Percentiles rank a stretch among this genome's conserved stretches.
These are phyloP conservation scores for Hippoglossus hippoglossus DNA, from an alignment of 2,797 vertebrate species.

Conservation along the genomic window DNA sequence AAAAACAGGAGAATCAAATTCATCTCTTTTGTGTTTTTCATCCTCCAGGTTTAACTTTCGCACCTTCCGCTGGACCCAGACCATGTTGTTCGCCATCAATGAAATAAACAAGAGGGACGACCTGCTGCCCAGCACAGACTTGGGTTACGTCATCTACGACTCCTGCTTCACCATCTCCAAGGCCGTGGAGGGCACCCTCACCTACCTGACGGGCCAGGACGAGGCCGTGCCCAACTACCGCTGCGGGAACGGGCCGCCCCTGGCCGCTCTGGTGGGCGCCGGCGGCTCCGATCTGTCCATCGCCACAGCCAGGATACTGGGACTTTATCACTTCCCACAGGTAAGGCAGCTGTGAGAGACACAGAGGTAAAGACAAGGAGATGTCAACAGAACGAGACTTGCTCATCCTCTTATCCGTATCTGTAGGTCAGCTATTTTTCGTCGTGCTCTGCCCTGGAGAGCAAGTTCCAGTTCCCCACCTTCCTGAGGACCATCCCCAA, in stretches of 20 bases:
- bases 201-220: conserved; percentile 89
- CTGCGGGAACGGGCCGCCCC: conserved; percentile 83
- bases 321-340: conserved; percentile 90
- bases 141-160: conserved; percentile 90
- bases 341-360: conserved; percentile 59
- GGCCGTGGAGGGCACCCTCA: conserved; percentile 87
- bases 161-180: conserved; percentile 91
- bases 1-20: too few relatives aligned
- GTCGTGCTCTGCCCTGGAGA: conserved; percentile 86
- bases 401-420: background rate
- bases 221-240: conserved; percentile 90
- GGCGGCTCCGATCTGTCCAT: conserved; percentile 88
- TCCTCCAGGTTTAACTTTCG: conserved; percentile 87
- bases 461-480: conserved; percentile 90
- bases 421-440: conserved; percentile 88
- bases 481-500: conserved; percentile 87
- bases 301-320: conserved; percentile 88
- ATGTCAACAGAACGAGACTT: background rate
- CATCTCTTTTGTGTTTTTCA: background rate
- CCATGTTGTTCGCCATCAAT: conserved; percentile 88
- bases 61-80: conserved; percentile 89
- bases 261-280: conserved; percentile 87
- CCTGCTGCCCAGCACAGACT: conserved; percentile 84
- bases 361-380: background rate
- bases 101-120: conserved; percentile 84